phyloP scores from a whole-genome alignment of 1,140 invertebrate genomes.

The Drosophila sp. region DNA sequence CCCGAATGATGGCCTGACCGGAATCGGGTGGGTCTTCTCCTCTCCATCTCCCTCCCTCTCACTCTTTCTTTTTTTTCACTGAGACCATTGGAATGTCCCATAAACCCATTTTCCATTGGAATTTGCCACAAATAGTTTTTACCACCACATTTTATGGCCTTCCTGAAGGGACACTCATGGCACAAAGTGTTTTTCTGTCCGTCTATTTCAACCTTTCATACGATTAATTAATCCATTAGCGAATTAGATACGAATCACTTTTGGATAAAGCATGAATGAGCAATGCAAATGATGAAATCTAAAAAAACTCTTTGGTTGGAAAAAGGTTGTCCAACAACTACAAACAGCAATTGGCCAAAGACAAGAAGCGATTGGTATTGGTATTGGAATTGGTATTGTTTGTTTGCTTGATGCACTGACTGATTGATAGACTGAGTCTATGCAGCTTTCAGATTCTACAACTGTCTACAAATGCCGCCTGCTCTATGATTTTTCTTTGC shows the following conservation, averaged over 20 bases:
- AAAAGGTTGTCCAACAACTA: conserved; percentile 21
- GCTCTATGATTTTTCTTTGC: conserved; percentile 75
- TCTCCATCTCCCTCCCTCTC: conserved; percentile 1
- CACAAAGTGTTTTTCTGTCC: no score
- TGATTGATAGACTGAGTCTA: conserved; percentile 17
- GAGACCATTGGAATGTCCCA: conserved; percentile 69
- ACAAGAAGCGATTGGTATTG: not conserved
- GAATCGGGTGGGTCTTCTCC: conserved; percentile 14
- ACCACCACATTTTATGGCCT: not conserved
- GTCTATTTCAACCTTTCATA: no score
- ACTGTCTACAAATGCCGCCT: conserved; percentile 12
- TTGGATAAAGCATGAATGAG: no score
- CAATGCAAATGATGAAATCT: no score
- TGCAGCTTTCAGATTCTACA: conserved; percentile 6
- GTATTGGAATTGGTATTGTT: conserved; percentile 58
- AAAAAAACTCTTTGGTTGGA: no score
- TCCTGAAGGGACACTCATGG: not conserved
- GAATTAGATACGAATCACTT: no score
- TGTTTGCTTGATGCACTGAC: conserved; percentile 60
- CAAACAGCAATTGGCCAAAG: conserved; percentile 48
- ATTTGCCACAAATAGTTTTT: not conserved
- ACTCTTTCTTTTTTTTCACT: conserved; percentile 33
- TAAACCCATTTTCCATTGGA: conserved; percentile 68
- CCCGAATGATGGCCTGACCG: conserved; percentile 53
- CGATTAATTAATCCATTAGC: no score